Conservation (phyloP, 2,113 vertebrate species). For the Cochlearius cochlearius region DNA sequence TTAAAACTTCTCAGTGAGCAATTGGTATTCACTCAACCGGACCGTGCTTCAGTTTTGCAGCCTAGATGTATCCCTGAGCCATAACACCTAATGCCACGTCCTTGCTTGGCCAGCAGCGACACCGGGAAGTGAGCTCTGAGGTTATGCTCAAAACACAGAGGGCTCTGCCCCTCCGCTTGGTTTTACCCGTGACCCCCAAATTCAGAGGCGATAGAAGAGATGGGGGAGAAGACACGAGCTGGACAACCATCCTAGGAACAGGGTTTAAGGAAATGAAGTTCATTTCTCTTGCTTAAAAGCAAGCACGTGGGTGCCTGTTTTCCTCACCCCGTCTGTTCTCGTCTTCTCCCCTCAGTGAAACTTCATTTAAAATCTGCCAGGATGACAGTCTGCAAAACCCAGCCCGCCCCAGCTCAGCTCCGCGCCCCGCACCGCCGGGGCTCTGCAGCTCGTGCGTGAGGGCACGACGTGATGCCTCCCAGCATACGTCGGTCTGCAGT, state of each 20-base stretch:
- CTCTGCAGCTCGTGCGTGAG: background rate
- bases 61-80: fast-evolving
- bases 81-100: fast-evolving
- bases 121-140: background rate
- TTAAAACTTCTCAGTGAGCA: background rate
- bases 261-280: background rate
- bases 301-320: background rate
- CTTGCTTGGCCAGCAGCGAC: background rate
- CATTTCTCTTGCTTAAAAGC: background rate
- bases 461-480: background rate
- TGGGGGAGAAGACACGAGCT: background rate
- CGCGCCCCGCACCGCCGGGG: background rate
- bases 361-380: background rate
- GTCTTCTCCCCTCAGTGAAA: background rate
- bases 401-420: background rate
- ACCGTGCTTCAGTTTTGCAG: background rate
- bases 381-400: background rate
- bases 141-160: too few species aligned
- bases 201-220: background rate
- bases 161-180: background rate
- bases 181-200: background rate
- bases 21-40: background rate
- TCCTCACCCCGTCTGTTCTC: constrained; percentile 11
- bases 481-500: background rate
- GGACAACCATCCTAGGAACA: background rate